phyloP scores from a whole-genome alignment of 2,113 vertebrate species.

The Xenopus borealis region DNA sequence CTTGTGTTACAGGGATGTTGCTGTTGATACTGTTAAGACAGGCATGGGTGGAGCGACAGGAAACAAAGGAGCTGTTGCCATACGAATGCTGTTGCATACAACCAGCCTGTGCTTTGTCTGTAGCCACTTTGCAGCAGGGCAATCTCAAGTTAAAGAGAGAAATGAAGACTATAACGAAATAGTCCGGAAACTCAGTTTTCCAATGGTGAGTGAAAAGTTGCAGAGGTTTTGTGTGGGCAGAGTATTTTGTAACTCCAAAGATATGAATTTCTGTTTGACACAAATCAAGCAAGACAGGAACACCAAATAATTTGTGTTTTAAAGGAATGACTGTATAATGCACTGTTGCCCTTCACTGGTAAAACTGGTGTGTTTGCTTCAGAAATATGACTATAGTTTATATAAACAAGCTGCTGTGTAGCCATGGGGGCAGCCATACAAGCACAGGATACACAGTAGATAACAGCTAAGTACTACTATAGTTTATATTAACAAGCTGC shows the following conservation, averaged over 20 bases:
- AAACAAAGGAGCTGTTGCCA: slow-evolving; percentile 95
- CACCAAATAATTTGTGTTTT: too few species aligned
- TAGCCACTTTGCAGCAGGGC: slow-evolving; percentile 95
- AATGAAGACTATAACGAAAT: slow-evolving; percentile 96
- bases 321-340: too few species aligned
- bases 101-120: slow-evolving; percentile 97
- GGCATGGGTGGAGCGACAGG: slow-evolving; percentile 98
- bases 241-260: background rate
- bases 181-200: slow-evolving; percentile 87
- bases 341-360: too few species aligned
- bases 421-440: too few species aligned
- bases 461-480: too few species aligned
- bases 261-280: background rate
- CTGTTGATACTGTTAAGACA: slow-evolving; percentile 95
- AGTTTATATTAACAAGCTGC: too few species aligned
- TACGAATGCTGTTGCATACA: slow-evolving; percentile 93
- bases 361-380: too few species aligned
- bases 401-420: too few species aligned
- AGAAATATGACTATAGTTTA: too few species aligned
- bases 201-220: slow-evolving; percentile 76
- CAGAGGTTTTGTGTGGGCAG: too few species aligned
- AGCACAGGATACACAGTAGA: too few species aligned
- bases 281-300: background rate
- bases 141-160: slow-evolving; percentile 95
- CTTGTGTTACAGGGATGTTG: slow-evolving; percentile 79